Evolutionary conservation across 1,140 invertebrate genomes (phyloP), one percentile per base, ranked within the genome.

Genomic region (Cydia splendana): DNA sequence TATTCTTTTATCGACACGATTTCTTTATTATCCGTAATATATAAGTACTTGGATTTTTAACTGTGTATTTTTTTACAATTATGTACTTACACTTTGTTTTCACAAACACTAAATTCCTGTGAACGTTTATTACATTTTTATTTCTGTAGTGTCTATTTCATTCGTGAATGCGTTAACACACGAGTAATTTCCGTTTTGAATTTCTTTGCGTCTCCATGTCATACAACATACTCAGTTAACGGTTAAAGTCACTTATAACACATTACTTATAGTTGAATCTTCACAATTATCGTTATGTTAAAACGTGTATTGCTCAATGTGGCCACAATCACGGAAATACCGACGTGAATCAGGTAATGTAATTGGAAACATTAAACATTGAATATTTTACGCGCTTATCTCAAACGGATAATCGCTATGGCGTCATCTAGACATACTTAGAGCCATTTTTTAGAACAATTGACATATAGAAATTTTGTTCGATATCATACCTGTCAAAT

Each of bases 261-360:
- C 20, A 12, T 62, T 9, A 62, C 20, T 62, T 62, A 62, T 20
- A 1, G 10, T 62, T 4, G 20, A 24, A 62, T 62, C 57, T 62
- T 62, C 57, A 57, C 53, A 62, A 62, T 62, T 62, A 62, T 62
- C 57, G 57, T 62, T 62, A 62, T 62, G 57, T 5, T 62, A 62
- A 24, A 62, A 24, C 57, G 18, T 62, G 20, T 18, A 18, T 62
- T 62, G 57, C 57, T 24, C 57, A 62, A 62, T 24, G 57, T 62
- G 20, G 10, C 20, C 57, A 24, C 57, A 18, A 51, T 57, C 57
- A 62, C 57, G 57, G 57, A 62, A 62, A 62, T 62, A 24, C 57
- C 57, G 20, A n/a, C 57, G 57, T 62, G 57, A 62, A 62, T 62
- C 57, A 62, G 57, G 15, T 53, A 53, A 62, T 62, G 57, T 62